Evolutionary conservation across 2,888 invertebrate genomes (phyloP).

Genomic region (Drosophila macrospina): DNA sequence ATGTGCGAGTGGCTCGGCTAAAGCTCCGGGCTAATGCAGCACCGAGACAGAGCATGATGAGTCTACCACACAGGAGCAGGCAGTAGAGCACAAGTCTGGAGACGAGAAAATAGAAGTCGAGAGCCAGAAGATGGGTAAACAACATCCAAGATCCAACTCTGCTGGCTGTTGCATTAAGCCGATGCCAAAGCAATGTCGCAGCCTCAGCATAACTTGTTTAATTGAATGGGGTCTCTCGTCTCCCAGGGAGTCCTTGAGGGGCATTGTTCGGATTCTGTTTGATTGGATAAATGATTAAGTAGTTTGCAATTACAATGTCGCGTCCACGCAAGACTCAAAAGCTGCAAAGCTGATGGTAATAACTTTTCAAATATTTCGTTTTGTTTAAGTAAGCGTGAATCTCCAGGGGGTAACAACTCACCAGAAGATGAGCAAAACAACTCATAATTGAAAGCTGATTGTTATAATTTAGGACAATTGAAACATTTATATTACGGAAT

Average conservation of each 20-base stretch:
- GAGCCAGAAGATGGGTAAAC: constrained; percentile 1
- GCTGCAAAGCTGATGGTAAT: constrained; percentile 14
- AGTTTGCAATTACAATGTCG: constrained; percentile 56
- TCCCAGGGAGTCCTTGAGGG: neutral
- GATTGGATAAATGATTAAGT: constrained; percentile 68
- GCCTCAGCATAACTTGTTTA: constrained; percentile 53
- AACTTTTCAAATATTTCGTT: constrained; percentile 20
- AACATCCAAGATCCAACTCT: constrained; percentile 15
- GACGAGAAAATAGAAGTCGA: neutral
- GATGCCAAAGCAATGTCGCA: constrained; percentile 36
- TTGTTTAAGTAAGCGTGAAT: constrained; percentile 13
- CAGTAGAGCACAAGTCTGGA: neutral
- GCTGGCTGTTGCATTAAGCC: constrained; percentile 48
- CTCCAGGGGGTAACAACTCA: neutral
- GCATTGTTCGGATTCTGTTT: constrained; percentile 41
- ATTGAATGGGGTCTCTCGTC: constrained; percentile 55
- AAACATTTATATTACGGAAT: too few relatives aligned
- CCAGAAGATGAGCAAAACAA: neutral
- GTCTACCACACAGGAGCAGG: constrained; percentile 16
- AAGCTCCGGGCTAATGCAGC: constrained; percentile 60
- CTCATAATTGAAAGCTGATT: neutral
- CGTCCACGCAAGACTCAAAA: neutral
- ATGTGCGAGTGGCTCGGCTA: constrained; percentile 56
- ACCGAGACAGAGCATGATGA: constrained; percentile 34
- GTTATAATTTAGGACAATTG: neutral